A percentile compares a stretch with the other conserved stretches of the same genome.
These are phyloP conservation scores for Macropis europaea DNA, from an alignment of 2,888 invertebrate species.

Conservation along the genomic window DNA sequence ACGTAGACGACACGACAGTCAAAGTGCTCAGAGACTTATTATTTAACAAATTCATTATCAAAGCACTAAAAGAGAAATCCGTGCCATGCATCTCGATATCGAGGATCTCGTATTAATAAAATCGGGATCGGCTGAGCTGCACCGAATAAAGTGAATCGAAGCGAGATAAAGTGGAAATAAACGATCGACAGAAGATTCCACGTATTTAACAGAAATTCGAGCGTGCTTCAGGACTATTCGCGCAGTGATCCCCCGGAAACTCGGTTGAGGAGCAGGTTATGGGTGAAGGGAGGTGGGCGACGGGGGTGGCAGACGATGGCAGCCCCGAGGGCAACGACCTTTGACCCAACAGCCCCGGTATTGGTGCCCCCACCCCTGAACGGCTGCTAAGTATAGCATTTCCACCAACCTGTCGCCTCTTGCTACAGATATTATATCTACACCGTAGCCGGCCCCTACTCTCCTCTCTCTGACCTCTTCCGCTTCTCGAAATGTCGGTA, in stretches of 20 bases:
- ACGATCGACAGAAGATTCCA: slow-evolving; percentile 30
- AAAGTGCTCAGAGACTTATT: no score
- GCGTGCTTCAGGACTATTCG: slow-evolving; percentile 54
- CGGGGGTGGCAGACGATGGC: slow-evolving; percentile 33
- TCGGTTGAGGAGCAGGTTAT: slow-evolving; percentile 40
- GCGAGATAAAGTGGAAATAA: slow-evolving; percentile 15
- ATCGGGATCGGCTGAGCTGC: no score
- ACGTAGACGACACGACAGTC: no score
- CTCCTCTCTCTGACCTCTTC: background rate
- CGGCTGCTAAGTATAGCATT: slow-evolving; percentile 68
- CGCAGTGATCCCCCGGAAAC: slow-evolving; percentile 54
- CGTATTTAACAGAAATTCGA: slow-evolving; percentile 62
- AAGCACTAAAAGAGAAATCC: no score
- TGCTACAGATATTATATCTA: slow-evolving; percentile 61
- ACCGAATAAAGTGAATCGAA: slow-evolving; percentile 1
- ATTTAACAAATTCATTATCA: no score
- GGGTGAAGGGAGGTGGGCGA: slow-evolving; percentile 24
- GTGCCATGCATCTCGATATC: no score
- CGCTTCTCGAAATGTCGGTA: slow-evolving; percentile 49
- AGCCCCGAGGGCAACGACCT: slow-evolving; percentile 74
- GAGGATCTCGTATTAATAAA: no score
- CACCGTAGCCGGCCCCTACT: slow-evolving; percentile 19
- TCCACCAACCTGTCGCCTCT: slow-evolving; percentile 69
- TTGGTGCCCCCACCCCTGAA: slow-evolving; percentile 61
- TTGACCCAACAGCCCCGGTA: slow-evolving; percentile 75